Base-by-base conservation (phyloP, 2,113 vertebrate species). In the Ptilorrhoa leucosticta region DNA sequence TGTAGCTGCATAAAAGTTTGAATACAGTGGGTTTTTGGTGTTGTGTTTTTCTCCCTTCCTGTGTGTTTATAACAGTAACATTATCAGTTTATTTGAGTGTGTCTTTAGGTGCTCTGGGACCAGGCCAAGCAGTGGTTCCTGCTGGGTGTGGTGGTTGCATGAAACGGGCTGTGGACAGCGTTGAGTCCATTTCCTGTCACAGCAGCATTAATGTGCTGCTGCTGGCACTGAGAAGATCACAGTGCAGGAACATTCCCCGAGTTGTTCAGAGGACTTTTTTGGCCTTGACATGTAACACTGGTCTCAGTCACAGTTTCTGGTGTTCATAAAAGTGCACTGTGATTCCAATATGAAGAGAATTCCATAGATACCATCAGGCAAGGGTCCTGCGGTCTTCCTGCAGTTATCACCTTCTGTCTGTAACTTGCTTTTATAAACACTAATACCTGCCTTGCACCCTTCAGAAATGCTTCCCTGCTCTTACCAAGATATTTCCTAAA, bases 141-240 rank as follows among this genome's bases (percentile, higher is more conserved):
- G 44, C 60, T 69, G 31, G 13, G 10, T 7, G 0, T 4, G 23
- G 23, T 1, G 2, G 2, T 10, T 27, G 28, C 6, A 3, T 16
- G 14, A 42, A 61, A 15, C 2, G 1, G 26, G 28, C 4, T 30
- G 6, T 14, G 45, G n/a, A 14, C 12, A 33, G 3, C 3, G 1
- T 8, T 27, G 39, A 39, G 16, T 33, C 31, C 6, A 0, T 60
- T n/a, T 7, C 14, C 51, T 61, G 2, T 16, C 33, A 51, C 35
- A 50, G 33, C 23, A 23, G 8, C 6, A 2, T 56, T 58, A 9
- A 23, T 37, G 21, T 68, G 58, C 22, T 54, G 11, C 45, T 56
- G 10, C 30, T 44, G 39, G 7, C 33, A 51, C 4, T 23, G 31
- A 26, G 48, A 8, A 33, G 11, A 28, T 77, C 20, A 33, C 31